Conservation (phyloP, 1,140 invertebrate species). For the Ceratina japonica region DNA sequence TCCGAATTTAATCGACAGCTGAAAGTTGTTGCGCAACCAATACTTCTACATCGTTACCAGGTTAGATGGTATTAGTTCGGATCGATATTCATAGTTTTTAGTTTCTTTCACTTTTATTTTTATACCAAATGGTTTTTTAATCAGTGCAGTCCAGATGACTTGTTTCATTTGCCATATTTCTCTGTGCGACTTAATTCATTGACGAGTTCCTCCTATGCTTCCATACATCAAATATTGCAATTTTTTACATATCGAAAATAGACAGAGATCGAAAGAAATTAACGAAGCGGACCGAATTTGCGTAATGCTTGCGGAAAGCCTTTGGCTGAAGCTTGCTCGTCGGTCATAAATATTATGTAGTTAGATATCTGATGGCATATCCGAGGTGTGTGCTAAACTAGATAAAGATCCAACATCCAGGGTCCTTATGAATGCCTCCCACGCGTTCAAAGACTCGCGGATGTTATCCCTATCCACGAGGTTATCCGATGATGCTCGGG, state of each 20-base stretch:
- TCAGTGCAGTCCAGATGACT: too few species aligned
- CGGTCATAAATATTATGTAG: constrained; percentile 2
- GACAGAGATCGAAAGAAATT: neutral
- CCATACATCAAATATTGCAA: neutral
- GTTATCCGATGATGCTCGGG: constrained; percentile 5
- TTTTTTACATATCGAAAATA: neutral
- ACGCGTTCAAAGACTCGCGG: neutral
- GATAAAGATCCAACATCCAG: constrained; percentile 17
- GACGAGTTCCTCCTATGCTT: neutral
- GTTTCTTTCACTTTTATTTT: neutral
- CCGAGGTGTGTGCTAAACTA: neutral
- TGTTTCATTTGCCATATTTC: neutral
- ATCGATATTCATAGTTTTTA: too few species aligned
- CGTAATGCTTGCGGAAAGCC: neutral
- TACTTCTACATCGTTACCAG: neutral
- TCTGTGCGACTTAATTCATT: too few species aligned
- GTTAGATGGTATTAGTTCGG: too few species aligned
- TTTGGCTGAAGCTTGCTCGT: neutral
- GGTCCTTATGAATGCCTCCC: constrained; percentile 5
- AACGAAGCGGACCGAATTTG: neutral
- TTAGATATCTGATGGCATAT: neutral
- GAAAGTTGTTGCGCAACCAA: neutral
- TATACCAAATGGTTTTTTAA: neutral
- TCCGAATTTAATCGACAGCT: neutral
- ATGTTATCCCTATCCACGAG: neutral